Evolutionary conservation across 2,797 vertebrate genomes (phyloP).

Genomic region (Sciurus carolinensis): DNA sequence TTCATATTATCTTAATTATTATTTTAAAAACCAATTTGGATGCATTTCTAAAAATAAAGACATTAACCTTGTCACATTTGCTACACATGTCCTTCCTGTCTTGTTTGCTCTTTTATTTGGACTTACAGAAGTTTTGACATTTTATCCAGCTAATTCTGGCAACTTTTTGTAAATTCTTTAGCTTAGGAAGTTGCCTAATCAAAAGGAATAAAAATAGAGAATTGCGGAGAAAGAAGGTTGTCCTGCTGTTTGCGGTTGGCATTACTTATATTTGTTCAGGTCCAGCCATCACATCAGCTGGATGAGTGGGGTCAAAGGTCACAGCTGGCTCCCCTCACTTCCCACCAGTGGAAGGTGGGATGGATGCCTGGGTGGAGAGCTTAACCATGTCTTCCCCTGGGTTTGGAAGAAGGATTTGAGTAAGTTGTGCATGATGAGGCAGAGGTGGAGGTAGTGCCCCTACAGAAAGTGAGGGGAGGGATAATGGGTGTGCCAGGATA

Average conservation of each 20-base stretch:
- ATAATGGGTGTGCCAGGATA: not conserved
- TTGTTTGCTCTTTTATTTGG: conserved; percentile 42
- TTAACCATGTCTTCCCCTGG: not conserved
- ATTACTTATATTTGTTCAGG: not conserved
- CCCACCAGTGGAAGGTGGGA: not conserved
- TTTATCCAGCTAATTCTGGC: not conserved
- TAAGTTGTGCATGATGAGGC: not conserved
- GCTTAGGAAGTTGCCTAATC: not conserved
- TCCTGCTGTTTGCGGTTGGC: not conserved
- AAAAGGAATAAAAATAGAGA: not conserved
- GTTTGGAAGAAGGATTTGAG: not conserved
- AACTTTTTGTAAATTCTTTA: not conserved
- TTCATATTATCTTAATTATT: not conserved
- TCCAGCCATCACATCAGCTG: too few relatives aligned
- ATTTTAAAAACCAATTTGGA: conserved; percentile 4
- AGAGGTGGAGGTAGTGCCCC: not conserved
- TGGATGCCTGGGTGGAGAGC: not conserved
- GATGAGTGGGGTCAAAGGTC: not conserved
- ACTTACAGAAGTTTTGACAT: not conserved
- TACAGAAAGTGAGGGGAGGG: not conserved
- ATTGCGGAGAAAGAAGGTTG: not conserved
- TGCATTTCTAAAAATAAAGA: conserved; percentile 14
- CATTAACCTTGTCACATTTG: not conserved
- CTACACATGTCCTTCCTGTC: not conserved
- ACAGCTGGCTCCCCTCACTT: not conserved